Evolutionary conservation across 2,113 vertebrate species (phyloP).

Genomic region (Entelurus aequoreus): DNA sequence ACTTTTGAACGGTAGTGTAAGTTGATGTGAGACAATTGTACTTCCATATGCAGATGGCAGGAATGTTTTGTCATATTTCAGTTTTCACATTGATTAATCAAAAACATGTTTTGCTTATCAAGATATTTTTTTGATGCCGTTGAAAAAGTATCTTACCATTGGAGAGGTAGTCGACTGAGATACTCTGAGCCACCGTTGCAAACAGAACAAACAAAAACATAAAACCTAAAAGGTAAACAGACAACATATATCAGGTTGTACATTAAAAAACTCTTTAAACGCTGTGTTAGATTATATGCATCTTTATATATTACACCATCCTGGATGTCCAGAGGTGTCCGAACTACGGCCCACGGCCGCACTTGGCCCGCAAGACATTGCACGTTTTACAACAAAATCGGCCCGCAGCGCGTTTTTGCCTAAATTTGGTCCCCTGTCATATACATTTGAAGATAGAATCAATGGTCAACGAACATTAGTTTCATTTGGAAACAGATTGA

Average conservation of each 20-base stretch:
- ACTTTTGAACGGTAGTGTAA: too few relatives aligned
- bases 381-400: too few relatives aligned
- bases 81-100: neutral
- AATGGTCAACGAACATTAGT: too few relatives aligned
- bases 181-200: slow-evolving; percentile 98
- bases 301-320: too few relatives aligned
- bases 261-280: neutral
- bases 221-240: slow-evolving; percentile 80
- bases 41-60: neutral
- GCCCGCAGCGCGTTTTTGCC: too few relatives aligned
- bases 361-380: too few relatives aligned
- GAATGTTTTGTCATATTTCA: neutral
- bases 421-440: too few relatives aligned
- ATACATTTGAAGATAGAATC: too few relatives aligned
- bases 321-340: too few relatives aligned
- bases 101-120: neutral
- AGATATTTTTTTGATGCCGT: neutral
- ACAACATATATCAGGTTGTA: neutral
- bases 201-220: slow-evolving; percentile 96
- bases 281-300: neutral
- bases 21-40: too few relatives aligned
- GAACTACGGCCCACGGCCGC: too few relatives aligned
- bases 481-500: too few relatives aligned
- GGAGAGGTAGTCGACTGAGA: slow-evolving; percentile 92
- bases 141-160: slow-evolving; percentile 77